phyloP scores from a whole-genome alignment of 2,113 vertebrate genomes.

The Symphodus melops region DNA sequence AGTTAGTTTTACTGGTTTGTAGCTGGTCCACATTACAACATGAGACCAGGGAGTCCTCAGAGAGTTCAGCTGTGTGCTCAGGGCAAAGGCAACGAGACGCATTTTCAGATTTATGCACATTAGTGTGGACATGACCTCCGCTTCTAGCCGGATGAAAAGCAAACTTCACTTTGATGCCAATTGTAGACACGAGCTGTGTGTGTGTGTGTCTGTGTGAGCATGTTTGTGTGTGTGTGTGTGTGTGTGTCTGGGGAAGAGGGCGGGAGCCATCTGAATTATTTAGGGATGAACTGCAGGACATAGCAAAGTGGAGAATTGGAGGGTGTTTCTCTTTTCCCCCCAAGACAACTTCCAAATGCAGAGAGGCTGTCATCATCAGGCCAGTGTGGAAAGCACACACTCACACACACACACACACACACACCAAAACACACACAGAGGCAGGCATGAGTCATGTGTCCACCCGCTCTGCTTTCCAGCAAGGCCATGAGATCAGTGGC shows the following conservation, averaged over 20 bases:
- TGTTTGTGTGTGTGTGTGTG: conserved; percentile 25
- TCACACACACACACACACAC: conserved; percentile 23
- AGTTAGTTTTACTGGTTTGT: neutral
- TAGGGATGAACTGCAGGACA: conserved; percentile 70
- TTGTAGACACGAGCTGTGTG: conserved; percentile 13
- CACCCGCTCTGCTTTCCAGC: conserved; percentile 55
- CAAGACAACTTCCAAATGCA: conserved; percentile 57
- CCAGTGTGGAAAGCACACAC: neutral
- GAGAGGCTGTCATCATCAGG: conserved; percentile 16
- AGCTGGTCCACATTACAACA: neutral
- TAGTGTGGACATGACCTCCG: conserved; percentile 33
- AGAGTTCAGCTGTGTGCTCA: neutral
- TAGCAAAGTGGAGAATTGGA: conserved; percentile 37
- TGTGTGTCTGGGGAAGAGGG: conserved; percentile 23
- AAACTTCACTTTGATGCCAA: conserved; percentile 54
- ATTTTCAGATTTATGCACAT: conserved; percentile 39
- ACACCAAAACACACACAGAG: neutral
- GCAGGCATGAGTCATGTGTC: conserved; percentile 72
- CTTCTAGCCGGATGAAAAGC: conserved; percentile 51
- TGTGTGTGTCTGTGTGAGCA: conserved; percentile 19
- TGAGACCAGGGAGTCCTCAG: neutral
- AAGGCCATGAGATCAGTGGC: conserved; percentile 74
- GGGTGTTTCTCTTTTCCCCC: conserved; percentile 66
- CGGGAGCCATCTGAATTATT: conserved; percentile 68
- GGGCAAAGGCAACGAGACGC: conserved; percentile 23